phyloP scores from a whole-genome alignment of 2,797 vertebrate species.

The Gymnodraco acuticeps region DNA sequence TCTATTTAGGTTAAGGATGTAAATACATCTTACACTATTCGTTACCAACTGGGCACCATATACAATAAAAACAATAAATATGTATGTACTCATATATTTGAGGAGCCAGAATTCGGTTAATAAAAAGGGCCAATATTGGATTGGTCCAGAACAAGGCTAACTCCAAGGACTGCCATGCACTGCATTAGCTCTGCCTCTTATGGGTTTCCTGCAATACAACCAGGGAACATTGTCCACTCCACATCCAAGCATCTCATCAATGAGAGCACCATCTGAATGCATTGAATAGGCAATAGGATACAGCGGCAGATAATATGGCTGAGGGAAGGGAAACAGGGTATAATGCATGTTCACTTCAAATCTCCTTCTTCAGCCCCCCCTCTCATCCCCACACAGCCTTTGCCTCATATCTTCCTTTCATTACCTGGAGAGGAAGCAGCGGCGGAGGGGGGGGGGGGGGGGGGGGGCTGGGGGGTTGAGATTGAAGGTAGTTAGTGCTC shows the following conservation, averaged over 20 bases:
- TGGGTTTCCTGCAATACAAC: slow-evolving; percentile 43
- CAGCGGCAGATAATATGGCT: slow-evolving; percentile 58
- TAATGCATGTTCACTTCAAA: slow-evolving; percentile 73
- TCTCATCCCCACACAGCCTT: slow-evolving; percentile 16
- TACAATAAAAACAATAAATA: too few relatives aligned
- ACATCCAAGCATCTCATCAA: slow-evolving; percentile 57
- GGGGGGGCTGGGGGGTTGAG: slow-evolving; percentile 49
- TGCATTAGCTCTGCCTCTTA: slow-evolving; percentile 46
- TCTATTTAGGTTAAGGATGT: too few relatives aligned
- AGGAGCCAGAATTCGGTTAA: too few relatives aligned
- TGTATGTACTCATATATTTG: too few relatives aligned
- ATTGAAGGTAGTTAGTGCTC: slow-evolving; percentile 76
- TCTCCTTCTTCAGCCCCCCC: slow-evolving; percentile 47
- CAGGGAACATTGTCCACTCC: slow-evolving; percentile 53
- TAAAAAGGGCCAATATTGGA: too few relatives aligned
- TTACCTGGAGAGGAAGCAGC: slow-evolving; percentile 74
- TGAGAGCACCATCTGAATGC: slow-evolving; percentile 53
- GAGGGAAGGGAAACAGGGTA: slow-evolving; percentile 60
- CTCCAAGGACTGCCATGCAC: not conserved
- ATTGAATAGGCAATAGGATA: slow-evolving; percentile 58
- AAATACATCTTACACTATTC: too few relatives aligned
- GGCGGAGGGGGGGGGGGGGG: slow-evolving; percentile 12
- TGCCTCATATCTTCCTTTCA: slow-evolving; percentile 76
- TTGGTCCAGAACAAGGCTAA: not conserved
- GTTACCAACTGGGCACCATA: too few relatives aligned